These are phyloP conservation scores for Euura lappo DNA, from an alignment of 1,140 invertebrate species.

Conservation along the genomic window DNA sequence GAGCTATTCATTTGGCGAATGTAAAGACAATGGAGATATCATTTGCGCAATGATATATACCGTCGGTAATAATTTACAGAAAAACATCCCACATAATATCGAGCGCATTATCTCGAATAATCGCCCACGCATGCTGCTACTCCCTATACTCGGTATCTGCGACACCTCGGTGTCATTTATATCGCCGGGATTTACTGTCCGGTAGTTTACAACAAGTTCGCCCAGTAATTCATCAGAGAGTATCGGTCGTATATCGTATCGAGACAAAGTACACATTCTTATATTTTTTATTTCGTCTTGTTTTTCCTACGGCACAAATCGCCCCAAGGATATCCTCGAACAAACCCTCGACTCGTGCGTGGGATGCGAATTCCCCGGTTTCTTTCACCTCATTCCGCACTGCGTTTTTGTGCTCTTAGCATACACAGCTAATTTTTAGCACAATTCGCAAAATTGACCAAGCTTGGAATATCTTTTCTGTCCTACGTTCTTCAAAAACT, in stretches of 20 bases:
- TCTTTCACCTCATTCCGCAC: background rate
- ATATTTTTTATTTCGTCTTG: background rate
- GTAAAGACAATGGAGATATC: background rate
- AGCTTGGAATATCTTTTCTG: no score
- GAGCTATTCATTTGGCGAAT: no score
- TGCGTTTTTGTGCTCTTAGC: background rate
- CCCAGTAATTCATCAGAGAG: background rate
- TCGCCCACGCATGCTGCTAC: background rate
- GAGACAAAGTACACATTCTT: background rate
- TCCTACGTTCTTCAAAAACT: no score
- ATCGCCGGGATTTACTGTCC: background rate
- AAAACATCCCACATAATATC: conserved; percentile 2
- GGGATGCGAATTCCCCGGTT: background rate
- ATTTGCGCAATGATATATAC: background rate
- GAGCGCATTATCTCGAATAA: background rate
- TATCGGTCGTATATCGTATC: conserved; percentile 1
- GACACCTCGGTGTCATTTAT: background rate
- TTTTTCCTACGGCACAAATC: background rate
- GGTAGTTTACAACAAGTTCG: conserved; percentile 1
- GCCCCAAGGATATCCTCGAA: background rate
- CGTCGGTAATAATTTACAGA: background rate
- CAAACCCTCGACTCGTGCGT: background rate
- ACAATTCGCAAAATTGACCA: no score
- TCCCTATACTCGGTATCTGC: background rate
- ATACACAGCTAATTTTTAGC: no score